Evolutionary conservation across 2,888 invertebrate species (phyloP), one percentile per base, ranked within the genome.

Genomic region (Hyles lineata): DNA sequence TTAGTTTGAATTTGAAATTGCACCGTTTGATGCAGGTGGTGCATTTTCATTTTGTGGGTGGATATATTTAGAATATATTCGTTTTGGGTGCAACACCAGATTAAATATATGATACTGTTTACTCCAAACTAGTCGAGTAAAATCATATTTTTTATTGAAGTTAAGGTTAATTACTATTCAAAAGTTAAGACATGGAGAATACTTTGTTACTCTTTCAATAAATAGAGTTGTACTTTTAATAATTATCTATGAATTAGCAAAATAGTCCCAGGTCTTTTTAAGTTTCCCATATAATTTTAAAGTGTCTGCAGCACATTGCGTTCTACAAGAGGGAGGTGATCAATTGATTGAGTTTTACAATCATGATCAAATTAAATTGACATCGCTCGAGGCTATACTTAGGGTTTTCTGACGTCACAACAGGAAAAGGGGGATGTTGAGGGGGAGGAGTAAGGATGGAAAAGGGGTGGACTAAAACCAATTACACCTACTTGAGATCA

Each of bases 291-390:
- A 67, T 23, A 1, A 17, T 50, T 17, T 5, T 50, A 17, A 23
- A 23, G 21, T 23, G 21, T n/a, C 50, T 15, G 23, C 67, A 25
- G 23, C 67, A 50, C 50, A 67, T 23, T 50, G 11, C 1, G 50
- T 67, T 21, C 7, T 67, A 67, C 67, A 50, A 67, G 23, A 6
- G 67, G 32, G 32, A 5, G 63, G n/a, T 43, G 63, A 63, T 67
- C 43, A 21, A 23, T 67, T 6, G 67, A 67, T 67, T 43, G 50
- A 23, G 50, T 67, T 67, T 67, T 50, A 67, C 67, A 50, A 50
- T 67, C 67, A 67, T 50, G 67, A 67, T 67, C 43, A 67, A 67
- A 67, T 67, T 67, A 43, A 67, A 67, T 67, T 67, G 67, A 67
- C 67, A 50, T 67, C 23, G 67, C 67, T 67, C 50, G 43, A n/a